phyloP scores from a whole-genome alignment of 1,140 invertebrate species.

The Periplaneta americana region DNA sequence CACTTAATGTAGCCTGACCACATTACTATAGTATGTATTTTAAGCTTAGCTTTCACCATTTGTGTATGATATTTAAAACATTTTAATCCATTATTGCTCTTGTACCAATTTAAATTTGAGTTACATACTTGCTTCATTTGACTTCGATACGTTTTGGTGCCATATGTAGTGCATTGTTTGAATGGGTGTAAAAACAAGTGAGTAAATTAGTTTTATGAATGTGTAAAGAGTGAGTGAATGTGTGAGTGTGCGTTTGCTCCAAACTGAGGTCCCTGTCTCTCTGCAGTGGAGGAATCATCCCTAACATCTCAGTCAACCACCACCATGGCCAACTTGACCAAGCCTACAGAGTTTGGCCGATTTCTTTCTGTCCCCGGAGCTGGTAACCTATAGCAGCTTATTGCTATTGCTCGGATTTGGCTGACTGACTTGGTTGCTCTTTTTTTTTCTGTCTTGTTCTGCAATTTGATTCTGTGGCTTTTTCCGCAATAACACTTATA shows the following conservation, averaged over 20 bases:
- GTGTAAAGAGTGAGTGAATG: neutral
- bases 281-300: conserved; percentile 49
- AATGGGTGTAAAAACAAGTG: too few relatives aligned
- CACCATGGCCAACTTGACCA: conserved; percentile 35
- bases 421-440: neutral
- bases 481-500: neutral
- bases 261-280: conserved; percentile 20
- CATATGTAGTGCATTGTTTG: conserved; percentile 1
- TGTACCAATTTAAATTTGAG: neutral
- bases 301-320: neutral
- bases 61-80: neutral
- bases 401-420: neutral
- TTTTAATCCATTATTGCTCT: neutral
- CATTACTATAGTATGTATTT: neutral
- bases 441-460: neutral
- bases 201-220: too few relatives aligned
- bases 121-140: neutral
- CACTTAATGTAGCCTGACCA: neutral
- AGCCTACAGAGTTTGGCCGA: conserved; percentile 51
- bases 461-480: neutral
- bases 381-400: conserved; percentile 39
- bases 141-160: neutral
- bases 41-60: neutral
- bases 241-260: neutral
- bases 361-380: conserved; percentile 65